Evolutionary conservation across 2,113 vertebrate species (phyloP).

Genomic region (Azemiops feae): DNA sequence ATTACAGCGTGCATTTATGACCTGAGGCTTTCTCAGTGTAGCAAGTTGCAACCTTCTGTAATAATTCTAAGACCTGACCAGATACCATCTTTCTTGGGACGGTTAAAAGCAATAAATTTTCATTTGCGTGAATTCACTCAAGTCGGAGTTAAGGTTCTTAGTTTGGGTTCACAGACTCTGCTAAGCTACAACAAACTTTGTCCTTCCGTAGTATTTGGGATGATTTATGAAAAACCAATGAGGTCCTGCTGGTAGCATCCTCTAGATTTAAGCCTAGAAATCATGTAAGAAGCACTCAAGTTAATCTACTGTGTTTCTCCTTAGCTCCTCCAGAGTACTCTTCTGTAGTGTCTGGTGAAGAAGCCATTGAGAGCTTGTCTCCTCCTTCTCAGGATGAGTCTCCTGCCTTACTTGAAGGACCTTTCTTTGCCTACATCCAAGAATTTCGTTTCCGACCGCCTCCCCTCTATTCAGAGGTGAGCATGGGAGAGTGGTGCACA

Average conservation of each 20-base stretch:
- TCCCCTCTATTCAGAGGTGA: slow-evolving; percentile 91
- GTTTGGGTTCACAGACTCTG: not conserved
- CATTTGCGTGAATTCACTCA: not conserved
- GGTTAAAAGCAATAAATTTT: not conserved
- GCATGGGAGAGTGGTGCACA: not conserved
- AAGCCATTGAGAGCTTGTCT: slow-evolving; percentile 56
- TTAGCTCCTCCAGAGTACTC: slow-evolving; percentile 93
- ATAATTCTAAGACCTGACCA: not conserved
- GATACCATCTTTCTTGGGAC: not conserved
- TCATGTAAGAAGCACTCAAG: not conserved
- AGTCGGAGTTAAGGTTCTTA: not conserved
- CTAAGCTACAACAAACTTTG: not conserved
- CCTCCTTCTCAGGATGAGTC: slow-evolving; percentile 65
- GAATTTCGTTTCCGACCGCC: slow-evolving; percentile 92
- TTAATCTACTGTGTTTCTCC: not conserved
- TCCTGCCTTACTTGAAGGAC: slow-evolving; percentile 72
- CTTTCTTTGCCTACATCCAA: slow-evolving; percentile 87
- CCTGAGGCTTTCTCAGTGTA: not conserved
- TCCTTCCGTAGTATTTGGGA: not conserved
- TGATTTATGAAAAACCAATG: not conserved
- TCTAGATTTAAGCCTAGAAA: not conserved
- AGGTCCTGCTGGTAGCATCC: not conserved
- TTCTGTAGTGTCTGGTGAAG: slow-evolving; percentile 76
- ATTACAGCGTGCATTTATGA: not conserved
- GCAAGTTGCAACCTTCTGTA: not conserved